A percentile compares a stretch with the other conserved stretches of the same genome.
phyloP scores from a whole-genome alignment of 2,797 vertebrate genomes.

The Anabacerthia variegaticeps region DNA sequence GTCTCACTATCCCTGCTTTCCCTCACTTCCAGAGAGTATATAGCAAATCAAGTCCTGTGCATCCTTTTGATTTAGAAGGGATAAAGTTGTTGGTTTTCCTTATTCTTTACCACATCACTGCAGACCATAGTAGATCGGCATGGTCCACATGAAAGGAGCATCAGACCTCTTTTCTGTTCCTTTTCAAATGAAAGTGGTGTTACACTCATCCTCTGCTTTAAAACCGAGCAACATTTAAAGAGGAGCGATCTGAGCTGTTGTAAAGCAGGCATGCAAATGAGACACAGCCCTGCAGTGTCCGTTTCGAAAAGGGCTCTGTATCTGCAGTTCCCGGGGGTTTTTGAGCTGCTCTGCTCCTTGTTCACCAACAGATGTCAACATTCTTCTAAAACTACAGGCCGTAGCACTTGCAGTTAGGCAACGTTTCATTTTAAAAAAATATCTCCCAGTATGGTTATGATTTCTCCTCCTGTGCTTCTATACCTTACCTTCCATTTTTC shows the following conservation, averaged over 20 bases:
- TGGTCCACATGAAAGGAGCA: background rate
- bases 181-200: background rate
- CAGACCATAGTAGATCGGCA: background rate
- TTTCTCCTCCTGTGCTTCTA: background rate
- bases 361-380: background rate
- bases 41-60: background rate
- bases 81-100: background rate
- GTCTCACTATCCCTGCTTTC: background rate
- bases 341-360: background rate
- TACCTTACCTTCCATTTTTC: background rate
- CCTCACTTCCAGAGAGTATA: background rate
- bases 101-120: background rate
- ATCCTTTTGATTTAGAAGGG: background rate
- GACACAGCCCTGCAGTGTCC: rapidly evolving
- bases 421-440: background rate
- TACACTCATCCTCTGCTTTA: background rate
- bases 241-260: background rate
- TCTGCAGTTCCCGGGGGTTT: background rate
- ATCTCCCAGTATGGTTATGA: background rate
- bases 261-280: background rate
- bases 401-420: background rate
- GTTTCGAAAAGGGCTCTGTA: background rate
- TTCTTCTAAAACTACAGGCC: background rate
- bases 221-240: background rate
- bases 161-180: background rate